phyloP scores from a whole-genome alignment of 2,888 invertebrate genomes.

The Doris montereyensis region DNA sequence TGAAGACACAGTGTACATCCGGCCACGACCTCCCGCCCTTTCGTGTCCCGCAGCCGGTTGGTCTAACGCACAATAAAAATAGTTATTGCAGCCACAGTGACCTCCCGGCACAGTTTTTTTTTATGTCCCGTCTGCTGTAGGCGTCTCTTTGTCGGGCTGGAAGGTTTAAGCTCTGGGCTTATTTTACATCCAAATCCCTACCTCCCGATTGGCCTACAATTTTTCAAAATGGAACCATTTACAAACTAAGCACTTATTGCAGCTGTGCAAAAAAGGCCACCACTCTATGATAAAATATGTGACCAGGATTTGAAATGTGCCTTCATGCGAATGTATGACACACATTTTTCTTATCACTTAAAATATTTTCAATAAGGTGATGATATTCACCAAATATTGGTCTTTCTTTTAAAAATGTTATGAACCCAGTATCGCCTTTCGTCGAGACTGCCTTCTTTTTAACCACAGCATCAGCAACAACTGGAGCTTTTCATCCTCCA shows the following conservation, averaged over 20 bases:
- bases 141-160: not conserved
- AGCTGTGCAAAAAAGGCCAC: too few relatives aligned
- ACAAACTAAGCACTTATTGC: too few relatives aligned
- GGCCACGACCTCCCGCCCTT: not conserved
- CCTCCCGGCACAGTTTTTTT: not conserved
- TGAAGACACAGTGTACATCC: not conserved
- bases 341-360: conserved; percentile 5
- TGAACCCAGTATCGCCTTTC: conserved; percentile 14
- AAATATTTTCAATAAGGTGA: too few relatives aligned
- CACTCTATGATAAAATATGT: too few relatives aligned
- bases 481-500: conserved; percentile 3
- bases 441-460: conserved; percentile 10
- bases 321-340: conserved; percentile 14
- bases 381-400: conserved; percentile 5
- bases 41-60: not conserved
- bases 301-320: conserved; percentile 1
- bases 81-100: not conserved
- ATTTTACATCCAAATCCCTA: conserved; percentile 9
- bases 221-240: conserved; percentile 9
- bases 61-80: not conserved
- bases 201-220: conserved; percentile 6
- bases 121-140: conserved; percentile 10
- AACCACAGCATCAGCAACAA: conserved; percentile 11
- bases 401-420: conserved; percentile 9
- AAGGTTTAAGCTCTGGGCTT: conserved; percentile 3